Conservation (phyloP, 2,888 invertebrate species). For the Leucophenga montana region DNA sequence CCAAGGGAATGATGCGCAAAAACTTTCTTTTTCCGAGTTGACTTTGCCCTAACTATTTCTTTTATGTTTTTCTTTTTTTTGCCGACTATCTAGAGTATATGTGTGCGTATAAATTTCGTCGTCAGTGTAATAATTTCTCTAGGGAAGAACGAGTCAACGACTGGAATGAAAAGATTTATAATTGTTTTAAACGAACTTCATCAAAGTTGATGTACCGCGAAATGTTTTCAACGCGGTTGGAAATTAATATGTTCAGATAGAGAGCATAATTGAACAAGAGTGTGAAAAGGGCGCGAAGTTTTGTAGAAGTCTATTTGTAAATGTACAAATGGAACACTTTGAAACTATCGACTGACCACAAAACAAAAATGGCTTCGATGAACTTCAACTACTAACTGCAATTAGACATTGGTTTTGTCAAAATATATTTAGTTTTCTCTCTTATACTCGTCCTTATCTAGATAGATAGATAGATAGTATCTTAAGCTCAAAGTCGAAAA, state of each 20-base stretch:
- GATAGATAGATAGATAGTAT: too few species aligned
- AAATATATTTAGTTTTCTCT: constrained; percentile 17
- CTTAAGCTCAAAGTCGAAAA: constrained; percentile 13
- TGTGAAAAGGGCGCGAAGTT: neutral
- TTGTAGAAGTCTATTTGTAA: too few species aligned
- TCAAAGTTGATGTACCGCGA: constrained; percentile 51
- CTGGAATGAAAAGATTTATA: constrained; percentile 44
- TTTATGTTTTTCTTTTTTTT: constrained; percentile 1
- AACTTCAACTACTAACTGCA: constrained; percentile 4
- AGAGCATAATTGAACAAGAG: neutral
- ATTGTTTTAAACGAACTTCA: constrained; percentile 60
- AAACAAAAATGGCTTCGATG: too few species aligned
- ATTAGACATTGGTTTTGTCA: neutral
- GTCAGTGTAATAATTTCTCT: constrained; percentile 25
- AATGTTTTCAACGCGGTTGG: constrained; percentile 46
- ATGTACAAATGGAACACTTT: neutral
- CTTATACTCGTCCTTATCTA: too few species aligned
- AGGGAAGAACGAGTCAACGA: constrained; percentile 41
- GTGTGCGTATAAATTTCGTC: constrained; percentile 15
- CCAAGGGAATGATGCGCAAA: constrained; percentile 19
- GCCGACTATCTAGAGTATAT: too few species aligned
- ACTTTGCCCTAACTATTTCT: neutral
- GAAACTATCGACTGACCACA: neutral
- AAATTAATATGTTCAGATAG: constrained; percentile 43
- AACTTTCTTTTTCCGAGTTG: constrained; percentile 15